phyloP scores from a whole-genome alignment of 2,113 vertebrate species.

The Larimichthys polyactis region DNA sequence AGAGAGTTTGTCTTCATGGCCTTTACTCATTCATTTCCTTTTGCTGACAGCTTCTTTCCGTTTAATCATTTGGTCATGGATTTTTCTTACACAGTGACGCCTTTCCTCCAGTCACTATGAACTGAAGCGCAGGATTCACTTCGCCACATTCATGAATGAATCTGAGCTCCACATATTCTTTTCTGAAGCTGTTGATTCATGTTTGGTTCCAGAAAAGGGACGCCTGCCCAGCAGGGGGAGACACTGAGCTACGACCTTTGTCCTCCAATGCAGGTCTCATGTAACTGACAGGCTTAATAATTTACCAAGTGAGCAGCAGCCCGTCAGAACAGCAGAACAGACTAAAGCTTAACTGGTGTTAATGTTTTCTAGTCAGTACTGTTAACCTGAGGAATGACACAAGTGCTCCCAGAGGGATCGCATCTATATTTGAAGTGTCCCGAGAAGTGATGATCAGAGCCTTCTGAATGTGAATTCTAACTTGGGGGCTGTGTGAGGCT shows the following conservation, averaged over 20 bases:
- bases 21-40: too few species aligned
- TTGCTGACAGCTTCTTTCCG: background rate
- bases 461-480: slow-evolving; percentile 7
- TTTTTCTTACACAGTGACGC: background rate
- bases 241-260: slow-evolving; percentile 46
- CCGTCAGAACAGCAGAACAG: background rate
- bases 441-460: background rate
- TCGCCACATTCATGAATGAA: background rate
- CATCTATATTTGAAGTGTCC: background rate
- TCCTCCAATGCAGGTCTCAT: slow-evolving; percentile 47
- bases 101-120: background rate
- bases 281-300: slow-evolving; percentile 74
- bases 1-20: background rate
- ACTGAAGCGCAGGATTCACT: background rate
- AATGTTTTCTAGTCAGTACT: slow-evolving; percentile 6
- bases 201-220: background rate
- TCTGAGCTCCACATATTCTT: background rate
- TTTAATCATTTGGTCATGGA: background rate
- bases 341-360: background rate
- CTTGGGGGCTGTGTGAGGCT: background rate
- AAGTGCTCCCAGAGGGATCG: background rate
- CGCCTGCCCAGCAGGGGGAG: slow-evolving; percentile 38
- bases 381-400: background rate
- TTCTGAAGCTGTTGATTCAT: background rate
- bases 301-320: slow-evolving; percentile 57